A percentile compares a stretch with the other conserved stretches of the same genome.
phyloP scores from a whole-genome alignment of 30 jellyfish, hydroid and myxozoan species.

The Pseudorhiza aurosa region DNA sequence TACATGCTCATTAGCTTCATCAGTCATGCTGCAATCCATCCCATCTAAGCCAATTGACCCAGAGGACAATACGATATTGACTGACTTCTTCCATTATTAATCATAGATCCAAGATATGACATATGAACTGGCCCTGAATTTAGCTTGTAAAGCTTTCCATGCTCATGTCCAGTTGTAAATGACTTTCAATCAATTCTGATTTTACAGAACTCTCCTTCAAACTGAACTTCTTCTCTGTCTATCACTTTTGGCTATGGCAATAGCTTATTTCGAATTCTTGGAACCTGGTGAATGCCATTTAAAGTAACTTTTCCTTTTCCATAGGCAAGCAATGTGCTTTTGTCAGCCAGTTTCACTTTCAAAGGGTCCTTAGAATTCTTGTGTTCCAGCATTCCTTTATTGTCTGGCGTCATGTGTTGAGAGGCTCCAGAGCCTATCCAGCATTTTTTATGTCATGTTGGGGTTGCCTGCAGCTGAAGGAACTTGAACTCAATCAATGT shows the following conservation, averaged over 20 bases:
- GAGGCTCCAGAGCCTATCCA: slow-evolving; percentile 70
- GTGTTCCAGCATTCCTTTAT: slow-evolving; percentile 19
- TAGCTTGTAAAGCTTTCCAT: slow-evolving; percentile 44
- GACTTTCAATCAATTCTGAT: slow-evolving; percentile 31
- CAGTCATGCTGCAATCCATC: slow-evolving; percentile 17
- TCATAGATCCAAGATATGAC: slow-evolving; percentile 9
- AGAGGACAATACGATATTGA: slow-evolving; percentile 22
- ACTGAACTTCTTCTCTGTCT: slow-evolving; percentile 31
- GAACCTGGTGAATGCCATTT: slow-evolving; percentile 45
- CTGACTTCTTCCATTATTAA: background rate
- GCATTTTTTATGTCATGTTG: too few relatives aligned
- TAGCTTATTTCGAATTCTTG: slow-evolving; percentile 30
- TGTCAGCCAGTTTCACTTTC: slow-evolving; percentile 47
- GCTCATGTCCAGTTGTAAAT: slow-evolving; percentile 15
- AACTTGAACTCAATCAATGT: background rate
- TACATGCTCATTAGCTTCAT: background rate
- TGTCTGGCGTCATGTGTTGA: slow-evolving; percentile 55
- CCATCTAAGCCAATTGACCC: slow-evolving; percentile 38
- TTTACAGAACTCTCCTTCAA: slow-evolving; percentile 36
- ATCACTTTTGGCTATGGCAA: slow-evolving; percentile 31
- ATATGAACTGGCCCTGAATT: slow-evolving; percentile 29
- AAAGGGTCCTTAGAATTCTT: slow-evolving; percentile 5
- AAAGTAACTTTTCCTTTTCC: slow-evolving; percentile 52
- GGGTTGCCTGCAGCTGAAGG: too few relatives aligned
- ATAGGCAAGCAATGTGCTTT: slow-evolving; percentile 36